Evolutionary conservation across 92 coral and sea anemone genomes (phyloP).

Genomic region (Heliopora coerulea): DNA sequence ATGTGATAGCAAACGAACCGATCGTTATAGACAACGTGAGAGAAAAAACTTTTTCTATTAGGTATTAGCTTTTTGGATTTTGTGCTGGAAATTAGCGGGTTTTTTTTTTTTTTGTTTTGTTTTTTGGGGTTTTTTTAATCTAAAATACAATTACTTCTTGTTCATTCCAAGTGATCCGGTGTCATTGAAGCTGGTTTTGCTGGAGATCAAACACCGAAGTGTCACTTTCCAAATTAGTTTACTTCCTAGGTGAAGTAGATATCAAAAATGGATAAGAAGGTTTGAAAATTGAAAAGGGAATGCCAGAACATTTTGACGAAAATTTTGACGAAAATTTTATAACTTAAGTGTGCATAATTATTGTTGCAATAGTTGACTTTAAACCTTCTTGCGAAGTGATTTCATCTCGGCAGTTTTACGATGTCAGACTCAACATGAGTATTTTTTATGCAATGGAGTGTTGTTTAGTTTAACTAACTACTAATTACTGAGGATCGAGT

Average conservation of each 20-base stretch:
- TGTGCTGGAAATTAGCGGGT: slow-evolving; percentile 20
- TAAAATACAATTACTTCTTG: neutral
- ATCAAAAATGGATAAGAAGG: neutral
- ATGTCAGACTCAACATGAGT: too few species aligned
- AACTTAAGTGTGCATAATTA: neutral
- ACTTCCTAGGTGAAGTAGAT: too few species aligned
- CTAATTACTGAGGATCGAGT: too few species aligned
- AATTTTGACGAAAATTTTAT: neutral
- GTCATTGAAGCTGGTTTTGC: slow-evolving; percentile 99
- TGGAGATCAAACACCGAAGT: slow-evolving; percentile 96
- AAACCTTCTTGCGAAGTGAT: too few species aligned
- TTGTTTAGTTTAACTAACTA: too few species aligned
- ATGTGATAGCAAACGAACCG: slow-evolving; percentile 98
- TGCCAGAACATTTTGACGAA: too few species aligned
- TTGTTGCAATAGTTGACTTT: too few species aligned
- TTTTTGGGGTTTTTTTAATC: slow-evolving; percentile 1
- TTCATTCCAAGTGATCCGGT: slow-evolving; percentile 79
- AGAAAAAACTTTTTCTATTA: neutral
- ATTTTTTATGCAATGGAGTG: too few species aligned
- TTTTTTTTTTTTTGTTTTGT: too few species aligned
- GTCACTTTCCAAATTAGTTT: slow-evolving; percentile 94
- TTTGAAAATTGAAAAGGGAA: too few species aligned
- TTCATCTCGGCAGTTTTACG: too few species aligned
- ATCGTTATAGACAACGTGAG: slow-evolving; percentile 98
- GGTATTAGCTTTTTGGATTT: slow-evolving; percentile 14